phyloP scores from a whole-genome alignment of 2,888 invertebrate genomes.

The Hemistola chrysoprasaria region DNA sequence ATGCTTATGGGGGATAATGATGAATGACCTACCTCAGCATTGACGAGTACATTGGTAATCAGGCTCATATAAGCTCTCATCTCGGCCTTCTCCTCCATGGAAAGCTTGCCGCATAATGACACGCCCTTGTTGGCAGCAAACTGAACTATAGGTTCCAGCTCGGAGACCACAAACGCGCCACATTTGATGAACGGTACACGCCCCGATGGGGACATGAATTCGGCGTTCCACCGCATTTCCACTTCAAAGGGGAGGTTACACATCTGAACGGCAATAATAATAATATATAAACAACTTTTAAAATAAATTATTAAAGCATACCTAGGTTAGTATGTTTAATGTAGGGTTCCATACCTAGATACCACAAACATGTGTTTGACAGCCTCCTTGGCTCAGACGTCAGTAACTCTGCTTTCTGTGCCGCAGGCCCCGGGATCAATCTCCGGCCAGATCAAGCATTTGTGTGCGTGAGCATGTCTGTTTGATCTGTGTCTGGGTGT shows the following conservation, averaged over 20 bases:
- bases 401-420: too few relatives aligned
- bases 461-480: too few relatives aligned
- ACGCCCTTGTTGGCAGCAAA: constrained; percentile 94
- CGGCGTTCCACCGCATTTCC: constrained; percentile 94
- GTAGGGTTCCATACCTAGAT: too few relatives aligned
- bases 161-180: constrained; percentile 93
- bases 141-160: constrained; percentile 95
- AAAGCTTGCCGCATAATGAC: constrained; percentile 86
- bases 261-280: constrained; percentile 86
- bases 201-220: constrained; percentile 97
- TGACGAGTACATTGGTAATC: constrained; percentile 93
- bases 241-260: constrained; percentile 92
- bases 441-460: too few relatives aligned
- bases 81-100: constrained; percentile 91
- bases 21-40: constrained; percentile 88
- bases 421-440: too few relatives aligned
- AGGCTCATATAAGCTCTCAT: constrained; percentile 97
- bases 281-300: too few relatives aligned
- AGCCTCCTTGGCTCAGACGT: too few relatives aligned
- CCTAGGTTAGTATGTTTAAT: too few relatives aligned
- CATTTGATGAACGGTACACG: constrained; percentile 96
- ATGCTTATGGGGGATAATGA: not conserved
- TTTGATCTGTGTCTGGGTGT: too few relatives aligned
- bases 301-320: too few relatives aligned
- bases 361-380: too few relatives aligned